Base-by-base conservation (phyloP, 1,140 invertebrate species). In the Cryptotermes secundus region DNA sequence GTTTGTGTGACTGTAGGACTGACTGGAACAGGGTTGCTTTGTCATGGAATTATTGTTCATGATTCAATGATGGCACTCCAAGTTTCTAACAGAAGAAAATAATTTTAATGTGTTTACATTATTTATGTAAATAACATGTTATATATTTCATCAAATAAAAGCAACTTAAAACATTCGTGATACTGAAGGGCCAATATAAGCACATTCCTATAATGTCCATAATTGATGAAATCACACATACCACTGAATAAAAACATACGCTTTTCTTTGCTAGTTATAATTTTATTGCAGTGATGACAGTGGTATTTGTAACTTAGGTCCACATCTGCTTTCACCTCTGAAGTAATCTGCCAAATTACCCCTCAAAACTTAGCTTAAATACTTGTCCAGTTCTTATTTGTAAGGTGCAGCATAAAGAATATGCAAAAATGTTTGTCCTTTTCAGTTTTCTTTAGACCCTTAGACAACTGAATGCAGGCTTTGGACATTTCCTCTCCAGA, bases 131-230 rank as follows among this genome's bases (percentile, higher is more conserved):
- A 72, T 72, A 31, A 72, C 59, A 72, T 72, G n/a, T 72, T 72
- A 72, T 31, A 72, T 72, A 72, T 72, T 72, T 72, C 59, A 72
- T 72, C 59, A 72, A 72, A 72, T 72, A 72, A 72, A 72, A 72
- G 59, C 59, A 31, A 72, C 59, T 72, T 72, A 72, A 72, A 72
- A 72, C 59, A 72, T 72, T 72, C 4, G 31, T 72, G 59, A 26
- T 72, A 72, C 16, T 31, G 59, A 72, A 72, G 59, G 59, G 26
- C 59, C 59, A 72, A 9, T n/a, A 9, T 31, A 72, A 72, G n/a
- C 26, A 31, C 59, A 72, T n/a, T 72, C 26, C n/a, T 31, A n/a
- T 59, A 59, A 59, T 72, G 19, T n/a, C n/a, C 19, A 22, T 59
- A 22, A 59, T 59, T 59, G 4, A 2, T 72, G 26, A 72, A n/a